These are phyloP conservation scores for Florisuga fusca DNA, from an alignment of 2,797 vertebrate species.

Conservation along the genomic window DNA sequence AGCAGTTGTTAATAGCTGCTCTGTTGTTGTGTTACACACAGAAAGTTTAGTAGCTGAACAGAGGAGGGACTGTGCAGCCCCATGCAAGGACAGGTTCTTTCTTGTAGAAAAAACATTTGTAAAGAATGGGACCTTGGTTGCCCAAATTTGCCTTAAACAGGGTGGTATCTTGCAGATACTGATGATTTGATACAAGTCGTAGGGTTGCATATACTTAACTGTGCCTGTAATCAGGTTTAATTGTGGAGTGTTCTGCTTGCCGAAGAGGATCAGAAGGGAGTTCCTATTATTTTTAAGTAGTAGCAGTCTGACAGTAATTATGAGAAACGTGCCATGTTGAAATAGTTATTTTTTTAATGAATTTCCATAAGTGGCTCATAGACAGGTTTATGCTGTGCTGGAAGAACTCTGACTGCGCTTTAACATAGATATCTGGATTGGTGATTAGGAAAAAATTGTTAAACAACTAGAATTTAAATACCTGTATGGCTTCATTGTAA, in stretches of 20 bases:
- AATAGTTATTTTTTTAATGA: slow-evolving; percentile 8
- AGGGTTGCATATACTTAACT: slow-evolving; percentile 38
- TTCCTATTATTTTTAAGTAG: slow-evolving; percentile 52
- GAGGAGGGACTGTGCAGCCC: background rate
- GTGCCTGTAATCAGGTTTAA: background rate
- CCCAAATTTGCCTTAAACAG: background rate
- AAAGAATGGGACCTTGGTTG: background rate
- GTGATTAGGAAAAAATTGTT: slow-evolving; percentile 77
- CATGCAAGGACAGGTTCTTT: background rate
- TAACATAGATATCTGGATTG: slow-evolving; percentile 70
- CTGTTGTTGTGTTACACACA: background rate
- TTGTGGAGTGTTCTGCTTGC: slow-evolving; percentile 2
- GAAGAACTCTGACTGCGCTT: slow-evolving; percentile 70
- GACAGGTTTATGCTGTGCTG: slow-evolving; percentile 18
- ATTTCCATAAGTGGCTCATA: slow-evolving; percentile 38
- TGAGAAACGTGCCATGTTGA: background rate
- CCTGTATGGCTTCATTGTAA: slow-evolving; percentile 70
- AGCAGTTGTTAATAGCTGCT: background rate
- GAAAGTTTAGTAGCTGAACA: background rate
- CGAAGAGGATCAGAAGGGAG: background rate
- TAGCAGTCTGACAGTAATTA: slow-evolving; percentile 2
- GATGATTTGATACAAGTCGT: background rate
- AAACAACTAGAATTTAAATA: slow-evolving; percentile 82
- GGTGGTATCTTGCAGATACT: background rate
- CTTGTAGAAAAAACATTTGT: background rate